phyloP scores from a whole-genome alignment of 2,797 vertebrate genomes.

The Diceros bicornis region DNA sequence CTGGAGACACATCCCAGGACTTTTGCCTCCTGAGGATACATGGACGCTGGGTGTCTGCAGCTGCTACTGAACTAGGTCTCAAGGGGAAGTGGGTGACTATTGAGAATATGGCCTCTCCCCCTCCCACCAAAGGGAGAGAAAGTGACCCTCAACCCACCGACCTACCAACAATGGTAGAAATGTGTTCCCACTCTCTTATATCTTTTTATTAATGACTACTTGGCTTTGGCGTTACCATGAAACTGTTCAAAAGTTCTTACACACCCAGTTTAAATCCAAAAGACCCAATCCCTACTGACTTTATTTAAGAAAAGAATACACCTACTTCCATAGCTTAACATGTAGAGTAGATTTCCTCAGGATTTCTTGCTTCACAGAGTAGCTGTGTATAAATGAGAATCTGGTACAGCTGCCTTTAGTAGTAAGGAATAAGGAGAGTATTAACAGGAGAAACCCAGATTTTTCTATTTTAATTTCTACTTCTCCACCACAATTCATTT shows the following conservation, averaged over 20 bases:
- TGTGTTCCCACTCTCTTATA: slow-evolving; percentile 66
- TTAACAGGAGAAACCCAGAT: slow-evolving; percentile 86
- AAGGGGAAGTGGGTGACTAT: slow-evolving; percentile 42
- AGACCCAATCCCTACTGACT: slow-evolving; percentile 86
- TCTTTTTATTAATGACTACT: slow-evolving; percentile 70
- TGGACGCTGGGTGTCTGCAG: slow-evolving; percentile 53
- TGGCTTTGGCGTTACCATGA: slow-evolving; percentile 70
- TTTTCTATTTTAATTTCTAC: slow-evolving; percentile 81
- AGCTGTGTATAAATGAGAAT: slow-evolving; percentile 86
- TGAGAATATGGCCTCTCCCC: slow-evolving; percentile 53
- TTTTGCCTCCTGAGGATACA: not conserved
- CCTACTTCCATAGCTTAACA: slow-evolving; percentile 87
- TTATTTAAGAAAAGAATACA: slow-evolving; percentile 86
- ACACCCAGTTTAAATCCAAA: slow-evolving; percentile 83
- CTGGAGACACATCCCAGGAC: slow-evolving; percentile 2
- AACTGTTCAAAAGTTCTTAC: slow-evolving; percentile 76
- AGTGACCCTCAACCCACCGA: slow-evolving; percentile 78
- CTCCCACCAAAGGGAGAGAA: slow-evolving; percentile 84
- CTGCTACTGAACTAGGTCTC: slow-evolving; percentile 35
- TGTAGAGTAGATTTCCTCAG: slow-evolving; percentile 86
- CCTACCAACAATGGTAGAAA: slow-evolving; percentile 60
- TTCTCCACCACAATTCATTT: slow-evolving; percentile 84
- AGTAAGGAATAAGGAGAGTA: slow-evolving; percentile 86
- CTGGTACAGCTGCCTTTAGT: slow-evolving; percentile 86
- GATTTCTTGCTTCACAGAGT: slow-evolving; percentile 86